These are phyloP conservation scores for Tridacna gigas DNA, from an alignment of 2,888 invertebrate genomes.

Conservation along the genomic window DNA sequence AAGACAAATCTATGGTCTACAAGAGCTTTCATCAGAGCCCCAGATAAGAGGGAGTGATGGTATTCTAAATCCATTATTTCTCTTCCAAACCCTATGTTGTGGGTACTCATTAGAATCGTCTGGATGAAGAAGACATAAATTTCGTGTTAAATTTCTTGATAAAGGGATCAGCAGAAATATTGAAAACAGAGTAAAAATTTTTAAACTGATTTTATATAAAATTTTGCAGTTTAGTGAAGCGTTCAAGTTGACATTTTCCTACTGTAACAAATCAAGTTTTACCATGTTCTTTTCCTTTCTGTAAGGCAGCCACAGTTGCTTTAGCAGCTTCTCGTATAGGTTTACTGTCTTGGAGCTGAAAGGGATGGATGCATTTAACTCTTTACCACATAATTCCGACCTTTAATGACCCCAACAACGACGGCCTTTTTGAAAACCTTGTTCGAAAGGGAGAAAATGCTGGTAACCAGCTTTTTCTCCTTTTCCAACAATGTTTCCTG, in stretches of 20 bases:
- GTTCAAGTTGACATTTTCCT: not conserved
- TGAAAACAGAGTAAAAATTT: too few relatives aligned
- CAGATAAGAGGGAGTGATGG: too few relatives aligned
- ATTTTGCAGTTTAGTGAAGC: not conserved
- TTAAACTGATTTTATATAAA: not conserved
- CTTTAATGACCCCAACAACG: too few relatives aligned
- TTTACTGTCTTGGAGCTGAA: constrained; percentile 44
- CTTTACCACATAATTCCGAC: too few relatives aligned
- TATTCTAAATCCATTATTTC: too few relatives aligned
- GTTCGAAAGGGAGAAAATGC: not conserved
- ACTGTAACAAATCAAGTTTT: not conserved
- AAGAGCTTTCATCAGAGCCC: too few relatives aligned
- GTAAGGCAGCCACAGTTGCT: constrained; percentile 33
- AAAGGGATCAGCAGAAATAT: not conserved
- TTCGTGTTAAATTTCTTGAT: not conserved
- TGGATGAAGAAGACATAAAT: not conserved
- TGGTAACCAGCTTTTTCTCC: not conserved
- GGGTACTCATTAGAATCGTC: too few relatives aligned
- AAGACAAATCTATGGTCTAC: too few relatives aligned
- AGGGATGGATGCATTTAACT: not conserved
- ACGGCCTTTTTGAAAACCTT: not conserved
- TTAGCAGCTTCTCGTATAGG: constrained; percentile 47
- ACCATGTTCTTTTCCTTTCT: constrained; percentile 41
- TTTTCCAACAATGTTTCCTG: not conserved
- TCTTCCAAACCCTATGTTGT: too few relatives aligned